Percentiles rank a stretch among this genome's conserved stretches.
Conservation (phyloP, 2,797 vertebrate species). For the Ctenopoma multispine region DNA sequence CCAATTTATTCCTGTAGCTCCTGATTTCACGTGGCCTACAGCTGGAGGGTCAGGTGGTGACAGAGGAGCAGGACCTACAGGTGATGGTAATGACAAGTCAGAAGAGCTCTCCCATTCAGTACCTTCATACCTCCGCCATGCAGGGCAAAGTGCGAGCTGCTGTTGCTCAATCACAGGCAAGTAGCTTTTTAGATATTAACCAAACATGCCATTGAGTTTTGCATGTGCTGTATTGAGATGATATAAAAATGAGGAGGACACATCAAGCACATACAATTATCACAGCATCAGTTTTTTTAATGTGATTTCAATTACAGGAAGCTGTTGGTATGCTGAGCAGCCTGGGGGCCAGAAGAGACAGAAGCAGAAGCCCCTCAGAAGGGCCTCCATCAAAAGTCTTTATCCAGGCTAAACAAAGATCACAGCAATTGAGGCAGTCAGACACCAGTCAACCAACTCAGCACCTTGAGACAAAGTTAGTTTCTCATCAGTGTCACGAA, state of each 20-base stretch:
- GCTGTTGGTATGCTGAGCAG: constrained; percentile 84
- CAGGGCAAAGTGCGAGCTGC: constrained; percentile 85
- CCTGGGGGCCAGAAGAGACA: constrained; percentile 80
- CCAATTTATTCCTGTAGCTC: constrained; percentile 72
- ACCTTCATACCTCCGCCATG: constrained; percentile 81
- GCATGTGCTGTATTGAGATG: not conserved
- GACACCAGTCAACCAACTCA: constrained; percentile 18
- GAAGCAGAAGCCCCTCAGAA: constrained; percentile 80
- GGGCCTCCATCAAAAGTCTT: constrained; percentile 78
- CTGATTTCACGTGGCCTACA: constrained; percentile 88
- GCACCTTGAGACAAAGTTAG: constrained; percentile 2
- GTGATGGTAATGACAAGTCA: constrained; percentile 80
- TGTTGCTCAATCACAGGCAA: constrained; percentile 83
- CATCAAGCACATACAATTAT: not conserved
- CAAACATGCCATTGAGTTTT: not conserved
- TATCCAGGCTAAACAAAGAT: constrained; percentile 58
- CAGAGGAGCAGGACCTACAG: constrained; percentile 88
- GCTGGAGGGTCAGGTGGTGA: constrained; percentile 88
- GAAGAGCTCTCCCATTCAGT: constrained; percentile 84
- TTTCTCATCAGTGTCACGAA: constrained; percentile 21
- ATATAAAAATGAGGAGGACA: not conserved
- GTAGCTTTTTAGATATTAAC: constrained; percentile 6
- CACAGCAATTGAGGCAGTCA: constrained; percentile 30
- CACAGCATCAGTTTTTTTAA: not conserved
- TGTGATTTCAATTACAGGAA: constrained; percentile 73